phyloP scores from a whole-genome alignment of 2,113 vertebrate genomes.

The Calidris pygmaea region DNA sequence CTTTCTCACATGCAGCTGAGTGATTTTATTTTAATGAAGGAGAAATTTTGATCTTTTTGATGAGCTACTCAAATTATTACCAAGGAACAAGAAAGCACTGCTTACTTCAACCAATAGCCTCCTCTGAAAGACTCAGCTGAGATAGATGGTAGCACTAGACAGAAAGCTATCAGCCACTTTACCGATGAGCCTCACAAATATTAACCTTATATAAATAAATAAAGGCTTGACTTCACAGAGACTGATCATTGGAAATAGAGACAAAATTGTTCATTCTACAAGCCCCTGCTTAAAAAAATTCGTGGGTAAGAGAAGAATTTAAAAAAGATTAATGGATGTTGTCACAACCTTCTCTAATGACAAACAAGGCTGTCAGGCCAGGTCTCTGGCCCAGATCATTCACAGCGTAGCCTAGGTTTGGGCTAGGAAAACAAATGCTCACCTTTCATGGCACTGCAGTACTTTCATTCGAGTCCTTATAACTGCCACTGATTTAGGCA shows the following conservation, averaged over 20 bases:
- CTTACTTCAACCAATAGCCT: not conserved
- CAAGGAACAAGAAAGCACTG: not conserved
- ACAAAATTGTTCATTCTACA: slow-evolving; percentile 53
- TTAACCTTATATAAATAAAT: slow-evolving; percentile 45
- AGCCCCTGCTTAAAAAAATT: slow-evolving; percentile 21
- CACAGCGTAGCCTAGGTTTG: not conserved
- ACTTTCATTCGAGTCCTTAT: not conserved
- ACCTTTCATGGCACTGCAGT: not conserved
- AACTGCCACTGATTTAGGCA: not conserved
- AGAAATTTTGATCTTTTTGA: not conserved
- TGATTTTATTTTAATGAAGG: not conserved
- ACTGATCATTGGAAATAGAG: slow-evolving; percentile 52
- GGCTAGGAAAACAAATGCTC: slow-evolving; percentile 40
- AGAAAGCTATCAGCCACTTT: slow-evolving; percentile 25
- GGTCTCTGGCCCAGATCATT: slow-evolving; percentile 57
- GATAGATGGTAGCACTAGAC: slow-evolving; percentile 4
- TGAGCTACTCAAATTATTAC: not conserved
- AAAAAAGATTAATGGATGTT: slow-evolving; percentile 66
- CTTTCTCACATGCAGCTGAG: not conserved
- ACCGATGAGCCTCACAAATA: slow-evolving; percentile 8
- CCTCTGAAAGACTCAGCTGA: not conserved
- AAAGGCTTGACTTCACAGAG: slow-evolving; percentile 34
- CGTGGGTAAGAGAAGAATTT: slow-evolving; percentile 33
- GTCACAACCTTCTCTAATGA: slow-evolving; percentile 65
- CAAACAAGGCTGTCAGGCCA: slow-evolving; percentile 57